Evolutionary conservation across 2,888 invertebrate genomes (phyloP), one percentile per base, ranked within the genome.

Genomic region (Podotricha telesiphe): DNA sequence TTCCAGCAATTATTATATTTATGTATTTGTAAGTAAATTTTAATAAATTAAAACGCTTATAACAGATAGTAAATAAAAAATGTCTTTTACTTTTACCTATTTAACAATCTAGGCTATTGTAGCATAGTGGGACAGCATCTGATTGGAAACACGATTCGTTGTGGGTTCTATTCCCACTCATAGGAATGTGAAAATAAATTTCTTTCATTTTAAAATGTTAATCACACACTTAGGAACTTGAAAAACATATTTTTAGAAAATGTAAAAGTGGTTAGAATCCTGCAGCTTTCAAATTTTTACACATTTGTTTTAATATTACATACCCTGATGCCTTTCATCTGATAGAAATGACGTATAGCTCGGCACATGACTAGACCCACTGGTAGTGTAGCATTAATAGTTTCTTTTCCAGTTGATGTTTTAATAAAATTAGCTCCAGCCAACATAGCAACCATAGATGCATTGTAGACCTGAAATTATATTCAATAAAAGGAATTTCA

Each of bases 341-440:
- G 87, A 79, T 96, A 92, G 81, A 95, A 98, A 75, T 96, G 96
- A 72, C 95, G 94, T 74, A 99, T 99, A 28, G 99, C 99, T 79
- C 96, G 91, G 76, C 97, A 96, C 99, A 99, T 99, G 1, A 99
- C 96, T 64, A 98, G 92, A 0, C 98, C 99, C 55, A 97, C 96
- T 8, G 97, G 96, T 17, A 99, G 87, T 0, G 98, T 99, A 0
- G 99, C 99, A 93, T 99, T 99, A 0, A 98, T 95, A 0, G 95
- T 87, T 88, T 99, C 99, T 88, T 99, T 99, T 62, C 97, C 99
- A 0, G 99, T 99, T 0, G 99, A 99, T 3, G 99, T 99, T 91
- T 99, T 99, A 72, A 99, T 99, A 82, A 99, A 99, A 89, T 99
- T 98, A 5, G 98, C 96, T 15, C 99, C 99, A 68, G 99, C 99